Percentiles rank a stretch among this genome's conserved stretches.
Evolutionary conservation across 2,888 invertebrate species (phyloP).

Genomic region (Dugesia japonica): DNA sequence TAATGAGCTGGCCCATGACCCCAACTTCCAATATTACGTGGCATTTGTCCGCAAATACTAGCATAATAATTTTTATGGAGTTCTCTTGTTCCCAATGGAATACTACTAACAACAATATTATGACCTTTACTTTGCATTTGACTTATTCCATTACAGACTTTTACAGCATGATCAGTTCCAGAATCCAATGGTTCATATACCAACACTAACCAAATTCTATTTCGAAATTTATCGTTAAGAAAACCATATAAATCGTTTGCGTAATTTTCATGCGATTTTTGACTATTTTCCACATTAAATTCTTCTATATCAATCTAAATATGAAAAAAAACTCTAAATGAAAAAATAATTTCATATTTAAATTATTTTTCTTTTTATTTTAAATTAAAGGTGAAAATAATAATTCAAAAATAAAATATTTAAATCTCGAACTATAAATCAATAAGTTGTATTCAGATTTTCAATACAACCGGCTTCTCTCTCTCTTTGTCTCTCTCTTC

Average conservation of each 20-base stretch:
- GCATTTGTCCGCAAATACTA: background rate
- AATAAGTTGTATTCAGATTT: no score
- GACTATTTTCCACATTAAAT: background rate
- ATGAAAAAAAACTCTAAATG: background rate
- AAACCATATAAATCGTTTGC: background rate
- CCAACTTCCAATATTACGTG: background rate
- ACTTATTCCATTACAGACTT: background rate
- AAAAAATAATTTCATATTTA: no score
- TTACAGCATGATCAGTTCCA: background rate
- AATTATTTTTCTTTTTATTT: no score
- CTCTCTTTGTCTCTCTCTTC: no score
- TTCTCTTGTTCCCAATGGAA: background rate
- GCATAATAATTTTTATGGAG: background rate
- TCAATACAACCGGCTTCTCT: no score
- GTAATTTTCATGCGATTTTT: background rate
- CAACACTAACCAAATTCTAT: background rate
- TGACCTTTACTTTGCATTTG: background rate
- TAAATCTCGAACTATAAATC: no score
- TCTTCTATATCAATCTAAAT: background rate
- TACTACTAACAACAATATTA: background rate
- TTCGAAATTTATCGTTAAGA: background rate
- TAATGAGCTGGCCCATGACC: conserved; percentile 4
- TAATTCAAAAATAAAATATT: no score
- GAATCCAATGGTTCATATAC: background rate
- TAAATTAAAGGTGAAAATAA: background rate